Evolutionary conservation across 53 echinoderm and acorn worm genomes (phyloP), one percentile per base, ranked within the genome.

Genomic region (Henricia sp.): DNA sequence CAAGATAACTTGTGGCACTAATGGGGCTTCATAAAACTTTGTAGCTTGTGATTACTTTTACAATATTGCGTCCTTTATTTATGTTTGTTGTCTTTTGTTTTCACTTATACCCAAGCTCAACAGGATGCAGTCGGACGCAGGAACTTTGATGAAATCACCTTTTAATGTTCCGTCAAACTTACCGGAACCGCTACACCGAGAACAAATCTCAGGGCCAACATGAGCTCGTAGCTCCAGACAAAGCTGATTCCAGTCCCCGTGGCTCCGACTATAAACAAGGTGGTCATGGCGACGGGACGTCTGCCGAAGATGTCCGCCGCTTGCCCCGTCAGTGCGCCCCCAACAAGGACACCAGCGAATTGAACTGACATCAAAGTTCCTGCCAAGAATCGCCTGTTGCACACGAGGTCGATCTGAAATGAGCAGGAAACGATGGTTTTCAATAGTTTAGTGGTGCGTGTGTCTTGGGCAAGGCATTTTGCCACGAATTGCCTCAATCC

Each of bases 231-330:
- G 66, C 38, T 66, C 66, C 66, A 66, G 29, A 38, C 38, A 38
- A 66, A 66, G 66, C 66, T 66, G 66, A 66, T 29, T 36, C 17
- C 66, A 2, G 38, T 66, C 2, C 66, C 66, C 36, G 38, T 16
- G 37, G 21, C 66, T 13, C 66, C 20, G 27, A 66, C 38, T 14
- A 36, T 13, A 3, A 66, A 38, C 37, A 66, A n/a, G 16, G 66
- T 37, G 36, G 16, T 21, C 37, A 66, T 36, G 37, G 13, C 20
- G 66, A 66, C 37, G 2, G 66, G 66, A 16, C 66, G 66, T 14
- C 66, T 14, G 66, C 66, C 66, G 37, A 66, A 35, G 2, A 37
- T 35, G 29, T 66, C 66, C 5, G 29, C 66, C 2, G 38, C 36
- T 21, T 66, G 66, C 0, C 66, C 66, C 5, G 37, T 34, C 0